Conservation (phyloP, 1,140 invertebrate genomes). For the Oncopeltus fasciatus region DNA sequence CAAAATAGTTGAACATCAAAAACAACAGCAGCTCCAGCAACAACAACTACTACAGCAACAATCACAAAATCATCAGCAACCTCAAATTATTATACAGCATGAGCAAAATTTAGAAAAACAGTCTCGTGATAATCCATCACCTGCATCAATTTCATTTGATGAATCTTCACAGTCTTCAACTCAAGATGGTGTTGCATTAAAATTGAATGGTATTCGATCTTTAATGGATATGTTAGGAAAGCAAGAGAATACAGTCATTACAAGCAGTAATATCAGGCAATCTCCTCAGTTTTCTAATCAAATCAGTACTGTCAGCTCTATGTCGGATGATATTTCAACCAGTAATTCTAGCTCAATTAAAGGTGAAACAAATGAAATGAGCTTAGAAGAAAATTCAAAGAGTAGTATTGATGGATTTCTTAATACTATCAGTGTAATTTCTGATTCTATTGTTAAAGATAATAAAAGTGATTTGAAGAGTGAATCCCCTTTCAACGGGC, state of each 20-base stretch:
- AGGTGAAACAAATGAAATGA: constrained; percentile 11
- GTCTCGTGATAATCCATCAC: neutral
- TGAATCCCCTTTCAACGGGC: constrained; percentile 40
- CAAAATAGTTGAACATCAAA: constrained; percentile 43
- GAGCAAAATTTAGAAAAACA: neutral
- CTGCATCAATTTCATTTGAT: neutral
- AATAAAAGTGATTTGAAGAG: constrained; percentile 32
- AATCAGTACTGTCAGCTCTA: neutral
- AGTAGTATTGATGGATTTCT: constrained; percentile 47
- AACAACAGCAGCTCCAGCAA: neutral
- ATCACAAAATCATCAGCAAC: neutral
- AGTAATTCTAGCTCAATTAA: neutral
- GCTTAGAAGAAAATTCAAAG: constrained; percentile 37
- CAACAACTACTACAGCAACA: neutral
- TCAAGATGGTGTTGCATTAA: neutral
- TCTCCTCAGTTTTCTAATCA: neutral
- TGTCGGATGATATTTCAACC: neutral
- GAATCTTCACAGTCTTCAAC: neutral
- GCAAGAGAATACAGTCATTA: neutral
- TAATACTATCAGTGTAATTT: constrained; percentile 40
- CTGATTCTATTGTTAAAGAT: constrained; percentile 29
- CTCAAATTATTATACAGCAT: neutral
- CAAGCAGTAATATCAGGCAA: neutral
- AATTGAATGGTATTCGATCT: neutral
- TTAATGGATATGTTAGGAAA: neutral